Base-by-base conservation (phyloP, 2,113 vertebrate species). In the Entelurus aequoreus region DNA sequence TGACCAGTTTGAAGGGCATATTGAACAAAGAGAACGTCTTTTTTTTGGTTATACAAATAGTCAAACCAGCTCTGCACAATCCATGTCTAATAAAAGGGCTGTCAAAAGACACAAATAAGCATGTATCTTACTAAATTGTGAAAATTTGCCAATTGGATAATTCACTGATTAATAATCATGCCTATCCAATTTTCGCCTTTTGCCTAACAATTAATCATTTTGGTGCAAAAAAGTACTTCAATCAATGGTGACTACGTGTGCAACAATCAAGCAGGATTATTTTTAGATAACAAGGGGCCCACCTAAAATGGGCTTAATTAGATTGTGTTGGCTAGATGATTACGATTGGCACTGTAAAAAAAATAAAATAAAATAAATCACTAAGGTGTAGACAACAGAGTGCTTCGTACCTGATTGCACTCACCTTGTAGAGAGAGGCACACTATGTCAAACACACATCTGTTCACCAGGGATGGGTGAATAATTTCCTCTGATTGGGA, bases 241-340 rank as follows among this genome's bases (percentile, higher is more conserved):
- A 62, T 74, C 55, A 68, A 60, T 28, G 71, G 71, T 81, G 81
- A 84, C 76, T 6, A 37, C 49, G 16, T 28, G 28, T 28, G 28
- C 37, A 6, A 56, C 36, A 40, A 56, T 40, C 36, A 56, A 38
- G 15, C 15, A 42, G 37, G 37, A 56, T 42, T 16, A 16, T 56
- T 56, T 11, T 16, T 9, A 37, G 15, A 11, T 56, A 46, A 46
- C 11, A 11, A 46, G 42, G 42, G 10, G 42, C 42, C 12, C 42
- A 46, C 42, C 42, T 46, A 12, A 46, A 11, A 46, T 5, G 37
- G 6, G 37, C 15, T 10, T 56, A 56, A 56, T 56, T 40, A 56
- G 37, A 7, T 37, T 56, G 40, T 40, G 40, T 56, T 56, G 15
- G 12, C 11, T 9, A 46, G 42, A 46, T 2, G 42, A 11, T 46